Percentiles rank a stretch among this genome's conserved stretches.
phyloP scores from a whole-genome alignment of 2,113 vertebrate genomes.

The Phalacrocorax aristotelis region DNA sequence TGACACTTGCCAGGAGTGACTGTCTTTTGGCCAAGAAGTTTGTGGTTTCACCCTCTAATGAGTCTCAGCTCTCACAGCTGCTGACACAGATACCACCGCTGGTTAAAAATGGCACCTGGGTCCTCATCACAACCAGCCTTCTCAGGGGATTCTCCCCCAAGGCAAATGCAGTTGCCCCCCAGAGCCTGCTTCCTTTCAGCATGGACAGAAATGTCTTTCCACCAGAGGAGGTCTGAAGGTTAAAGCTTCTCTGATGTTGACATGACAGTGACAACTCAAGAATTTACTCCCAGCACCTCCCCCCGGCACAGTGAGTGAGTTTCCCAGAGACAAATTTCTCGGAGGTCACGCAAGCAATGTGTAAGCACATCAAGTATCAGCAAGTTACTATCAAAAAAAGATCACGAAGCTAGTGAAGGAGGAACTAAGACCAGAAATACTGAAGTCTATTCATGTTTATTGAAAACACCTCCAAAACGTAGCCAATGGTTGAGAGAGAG shows the following conservation, averaged over 20 bases:
- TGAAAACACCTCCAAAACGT: background rate
- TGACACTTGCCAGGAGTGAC: background rate
- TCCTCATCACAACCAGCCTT: background rate
- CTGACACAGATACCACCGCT: background rate
- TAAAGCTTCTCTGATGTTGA: background rate
- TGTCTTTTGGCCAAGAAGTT: background rate
- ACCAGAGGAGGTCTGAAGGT: background rate
- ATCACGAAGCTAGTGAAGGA: background rate
- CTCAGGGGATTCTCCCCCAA: background rate
- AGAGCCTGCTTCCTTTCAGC: background rate
- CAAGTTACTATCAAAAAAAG: background rate
- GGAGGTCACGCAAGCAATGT: background rate
- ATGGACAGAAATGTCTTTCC: background rate
- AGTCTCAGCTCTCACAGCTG: background rate
- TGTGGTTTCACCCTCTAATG: background rate
- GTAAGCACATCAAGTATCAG: background rate
- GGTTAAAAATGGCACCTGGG: background rate
- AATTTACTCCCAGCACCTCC: background rate
- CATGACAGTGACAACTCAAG: background rate
- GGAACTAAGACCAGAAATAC: background rate
- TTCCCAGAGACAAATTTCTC: background rate
- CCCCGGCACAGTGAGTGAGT: background rate
- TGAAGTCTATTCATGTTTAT: background rate
- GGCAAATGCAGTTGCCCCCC: rapidly evolving
- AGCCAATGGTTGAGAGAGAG: background rate